A percentile compares a stretch with the other conserved stretches of the same genome.
These are phyloP conservation scores for Myiagra hebetior DNA, from an alignment of 2,113 vertebrate genomes.

Conservation along the genomic window DNA sequence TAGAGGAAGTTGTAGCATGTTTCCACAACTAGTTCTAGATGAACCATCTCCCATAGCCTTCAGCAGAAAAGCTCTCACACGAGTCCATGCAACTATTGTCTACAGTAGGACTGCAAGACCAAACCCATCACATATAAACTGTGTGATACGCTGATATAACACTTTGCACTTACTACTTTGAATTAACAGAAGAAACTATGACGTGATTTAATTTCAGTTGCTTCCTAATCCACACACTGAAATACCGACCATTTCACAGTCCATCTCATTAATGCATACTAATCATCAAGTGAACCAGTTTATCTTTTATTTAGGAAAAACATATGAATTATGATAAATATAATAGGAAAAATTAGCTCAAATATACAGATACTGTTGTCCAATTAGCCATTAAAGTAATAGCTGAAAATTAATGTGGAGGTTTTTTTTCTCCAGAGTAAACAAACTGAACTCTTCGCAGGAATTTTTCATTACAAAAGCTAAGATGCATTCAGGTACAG, in stretches of 20 bases:
- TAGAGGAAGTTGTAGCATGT: not conserved
- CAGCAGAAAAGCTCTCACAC: not conserved
- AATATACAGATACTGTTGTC: constrained; percentile 68
- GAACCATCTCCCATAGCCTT: not conserved
- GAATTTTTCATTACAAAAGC: not conserved
- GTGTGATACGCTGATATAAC: not conserved
- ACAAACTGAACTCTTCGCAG: constrained; percentile 34
- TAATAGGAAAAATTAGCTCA: constrained; percentile 65
- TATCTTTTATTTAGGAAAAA: constrained; percentile 62
- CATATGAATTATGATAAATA: constrained; percentile 41
- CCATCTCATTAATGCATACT: not conserved
- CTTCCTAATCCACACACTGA: not conserved
- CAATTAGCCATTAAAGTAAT: constrained; percentile 28
- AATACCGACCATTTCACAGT: not conserved
- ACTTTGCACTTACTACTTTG: not conserved
- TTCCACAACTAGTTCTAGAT: not conserved
- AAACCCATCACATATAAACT: not conserved
- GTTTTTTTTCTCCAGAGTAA: constrained; percentile 5
- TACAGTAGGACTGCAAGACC: rapidly evolving
- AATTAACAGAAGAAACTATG: not conserved
- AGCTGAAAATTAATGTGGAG: not conserved
- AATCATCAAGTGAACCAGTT: constrained; percentile 16
- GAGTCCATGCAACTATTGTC: rapidly evolving
- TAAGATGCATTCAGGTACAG: not conserved
- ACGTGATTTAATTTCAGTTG: not conserved